Evolutionary conservation across 1,140 invertebrate species (phyloP).

Genomic region (Drosophila ambigua): DNA sequence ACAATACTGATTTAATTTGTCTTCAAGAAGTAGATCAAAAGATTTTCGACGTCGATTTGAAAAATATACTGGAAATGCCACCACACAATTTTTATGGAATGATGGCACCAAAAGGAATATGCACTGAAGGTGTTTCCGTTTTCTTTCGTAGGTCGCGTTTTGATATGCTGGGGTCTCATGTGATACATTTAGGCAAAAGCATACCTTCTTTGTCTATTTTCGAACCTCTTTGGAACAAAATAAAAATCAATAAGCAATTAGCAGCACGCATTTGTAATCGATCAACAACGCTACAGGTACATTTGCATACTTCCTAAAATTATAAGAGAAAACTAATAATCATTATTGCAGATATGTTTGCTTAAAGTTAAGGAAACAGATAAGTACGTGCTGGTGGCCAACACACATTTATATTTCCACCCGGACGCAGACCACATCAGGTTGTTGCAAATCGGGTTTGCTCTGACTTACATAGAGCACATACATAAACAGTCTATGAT

Average conservation of each 20-base stretch:
- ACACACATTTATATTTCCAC: constrained; percentile 97
- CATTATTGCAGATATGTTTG: constrained; percentile 47
- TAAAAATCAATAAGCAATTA: constrained; percentile 87
- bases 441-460: constrained; percentile 89
- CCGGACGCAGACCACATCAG: constrained; percentile 94
- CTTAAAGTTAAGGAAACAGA: constrained; percentile 86
- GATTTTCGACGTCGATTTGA: constrained; percentile 90
- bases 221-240: constrained; percentile 85
- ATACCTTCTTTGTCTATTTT: constrained; percentile 85
- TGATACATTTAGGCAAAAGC: constrained; percentile 86
- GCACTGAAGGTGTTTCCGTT: constrained; percentile 91
- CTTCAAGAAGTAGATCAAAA: constrained; percentile 96
- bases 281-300: constrained; percentile 86
- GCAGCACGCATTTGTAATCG: constrained; percentile 86
- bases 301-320: background rate
- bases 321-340: background rate
- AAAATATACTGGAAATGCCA: constrained; percentile 85
- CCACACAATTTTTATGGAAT: constrained; percentile 87
- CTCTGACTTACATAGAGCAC: constrained; percentile 86
- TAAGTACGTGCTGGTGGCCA: constrained; percentile 90
- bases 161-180: constrained; percentile 84
- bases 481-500: constrained; percentile 83
- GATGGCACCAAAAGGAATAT: constrained; percentile 89
- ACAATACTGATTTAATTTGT: constrained; percentile 95
- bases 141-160: constrained; percentile 90